phyloP scores from a whole-genome alignment of 2,888 invertebrate species.

The Acanthopleura granulata region DNA sequence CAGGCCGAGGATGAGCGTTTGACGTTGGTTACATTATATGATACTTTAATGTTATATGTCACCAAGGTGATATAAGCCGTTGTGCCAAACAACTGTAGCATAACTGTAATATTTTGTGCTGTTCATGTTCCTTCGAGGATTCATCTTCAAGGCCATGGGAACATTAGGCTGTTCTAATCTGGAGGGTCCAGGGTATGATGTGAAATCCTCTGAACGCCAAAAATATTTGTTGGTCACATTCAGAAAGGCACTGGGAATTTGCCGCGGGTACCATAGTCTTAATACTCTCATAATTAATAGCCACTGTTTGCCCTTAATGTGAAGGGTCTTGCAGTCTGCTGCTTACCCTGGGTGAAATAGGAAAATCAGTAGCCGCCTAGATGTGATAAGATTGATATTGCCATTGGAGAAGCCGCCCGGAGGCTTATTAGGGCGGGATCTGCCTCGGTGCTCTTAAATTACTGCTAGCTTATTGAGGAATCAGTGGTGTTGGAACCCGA shows the following conservation, averaged over 20 bases:
- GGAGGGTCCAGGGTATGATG: too few relatives aligned
- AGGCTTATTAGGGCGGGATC: conserved; percentile 7
- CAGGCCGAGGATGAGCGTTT: too few relatives aligned
- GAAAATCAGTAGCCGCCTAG: conserved; percentile 10
- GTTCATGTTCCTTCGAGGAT: too few relatives aligned
- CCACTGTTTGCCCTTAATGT: conserved; percentile 16
- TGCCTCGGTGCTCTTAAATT: conserved; percentile 10
- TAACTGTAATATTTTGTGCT: too few relatives aligned
- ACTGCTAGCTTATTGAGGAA: conserved; percentile 9
- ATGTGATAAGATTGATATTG: conserved; percentile 13
- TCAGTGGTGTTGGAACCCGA: not conserved
- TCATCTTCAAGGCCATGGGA: too few relatives aligned
- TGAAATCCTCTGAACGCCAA: too few relatives aligned
- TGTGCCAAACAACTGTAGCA: too few relatives aligned
- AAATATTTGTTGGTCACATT: not conserved
- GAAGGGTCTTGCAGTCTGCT: conserved; percentile 1
- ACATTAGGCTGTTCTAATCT: too few relatives aligned
- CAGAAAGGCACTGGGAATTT: conserved; percentile 3
- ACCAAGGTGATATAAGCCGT: too few relatives aligned
- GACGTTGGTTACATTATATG: too few relatives aligned
- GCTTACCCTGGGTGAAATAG: conserved; percentile 11
- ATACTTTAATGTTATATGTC: too few relatives aligned
- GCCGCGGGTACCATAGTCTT: not conserved
- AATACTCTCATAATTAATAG: conserved; percentile 15
- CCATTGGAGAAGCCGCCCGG: not conserved